Conservation (phyloP, 2,888 invertebrate genomes). For the Platypus cylindrus region DNA sequence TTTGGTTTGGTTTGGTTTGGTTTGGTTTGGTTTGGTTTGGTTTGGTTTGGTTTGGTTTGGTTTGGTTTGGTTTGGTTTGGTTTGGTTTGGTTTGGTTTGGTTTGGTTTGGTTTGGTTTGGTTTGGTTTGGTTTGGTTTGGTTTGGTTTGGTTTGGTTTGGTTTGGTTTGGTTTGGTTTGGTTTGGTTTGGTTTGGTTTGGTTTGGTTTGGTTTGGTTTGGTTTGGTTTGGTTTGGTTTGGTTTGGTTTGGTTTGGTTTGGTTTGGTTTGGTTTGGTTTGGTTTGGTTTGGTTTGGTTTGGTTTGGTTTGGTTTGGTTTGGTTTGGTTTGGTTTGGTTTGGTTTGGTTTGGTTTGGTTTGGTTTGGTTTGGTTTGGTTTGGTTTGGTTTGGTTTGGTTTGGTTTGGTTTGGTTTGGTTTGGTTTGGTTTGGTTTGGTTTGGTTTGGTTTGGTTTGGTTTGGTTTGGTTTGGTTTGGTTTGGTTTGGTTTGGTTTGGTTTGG, state of each 20-base stretch:
- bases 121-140: not conserved
- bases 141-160: not conserved
- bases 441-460: conserved; percentile 3
- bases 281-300: not conserved
- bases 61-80: not conserved
- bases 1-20: not conserved
- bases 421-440: conserved; percentile 3
- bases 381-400: conserved; percentile 4
- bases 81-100: not conserved
- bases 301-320: not conserved
- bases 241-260: not conserved
- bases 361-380: conserved; percentile 4
- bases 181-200: not conserved
- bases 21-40: not conserved
- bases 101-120: not conserved
- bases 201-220: not conserved
- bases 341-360: conserved; percentile 4
- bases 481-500: conserved; percentile 4
- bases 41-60: not conserved
- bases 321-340: conserved; percentile 4
- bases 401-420: conserved; percentile 3
- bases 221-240: not conserved
- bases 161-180: not conserved
- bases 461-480: conserved; percentile 3
- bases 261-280: not conserved